Evolutionary conservation across 2,797 vertebrate genomes (phyloP).

Genomic region (Sandelia bainsii): DNA sequence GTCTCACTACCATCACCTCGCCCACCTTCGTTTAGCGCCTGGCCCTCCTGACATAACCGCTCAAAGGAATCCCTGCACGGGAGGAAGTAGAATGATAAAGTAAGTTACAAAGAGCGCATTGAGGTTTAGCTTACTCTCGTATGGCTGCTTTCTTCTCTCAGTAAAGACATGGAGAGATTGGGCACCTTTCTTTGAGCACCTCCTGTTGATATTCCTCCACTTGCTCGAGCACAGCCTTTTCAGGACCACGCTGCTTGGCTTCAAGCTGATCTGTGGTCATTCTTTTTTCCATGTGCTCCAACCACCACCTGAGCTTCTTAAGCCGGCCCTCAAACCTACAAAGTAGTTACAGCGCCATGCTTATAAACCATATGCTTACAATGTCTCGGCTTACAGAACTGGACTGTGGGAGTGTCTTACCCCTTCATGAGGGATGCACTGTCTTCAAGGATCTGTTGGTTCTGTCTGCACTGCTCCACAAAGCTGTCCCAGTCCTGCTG

Average conservation of each 20-base stretch:
- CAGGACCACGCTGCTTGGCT: constrained; percentile 87
- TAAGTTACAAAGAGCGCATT: neutral
- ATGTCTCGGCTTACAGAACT: neutral
- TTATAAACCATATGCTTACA: neutral
- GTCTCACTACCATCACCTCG: constrained; percentile 89
- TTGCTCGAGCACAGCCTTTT: constrained; percentile 91
- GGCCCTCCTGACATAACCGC: constrained; percentile 91
- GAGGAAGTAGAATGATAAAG: constrained; percentile 3
- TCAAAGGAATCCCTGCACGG: constrained; percentile 92
- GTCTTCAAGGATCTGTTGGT: constrained; percentile 92
- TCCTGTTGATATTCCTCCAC: constrained; percentile 94
- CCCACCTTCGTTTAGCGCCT: constrained; percentile 90
- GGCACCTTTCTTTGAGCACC: constrained; percentile 91
- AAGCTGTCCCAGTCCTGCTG: constrained; percentile 94
- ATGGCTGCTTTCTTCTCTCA: neutral
- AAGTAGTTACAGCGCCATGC: constrained; percentile 55
- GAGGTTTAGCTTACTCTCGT: neutral
- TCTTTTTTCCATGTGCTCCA: constrained; percentile 91
- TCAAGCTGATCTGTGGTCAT: constrained; percentile 90
- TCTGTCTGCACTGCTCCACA: constrained; percentile 90
- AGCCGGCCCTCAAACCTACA: constrained; percentile 91
- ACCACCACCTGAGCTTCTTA: constrained; percentile 91
- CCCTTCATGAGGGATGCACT: constrained; percentile 87
- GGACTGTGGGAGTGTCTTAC: constrained; percentile 58
- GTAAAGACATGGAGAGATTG: neutral